phyloP scores from a whole-genome alignment of 1,140 invertebrate genomes.

The Papilio polytes region DNA sequence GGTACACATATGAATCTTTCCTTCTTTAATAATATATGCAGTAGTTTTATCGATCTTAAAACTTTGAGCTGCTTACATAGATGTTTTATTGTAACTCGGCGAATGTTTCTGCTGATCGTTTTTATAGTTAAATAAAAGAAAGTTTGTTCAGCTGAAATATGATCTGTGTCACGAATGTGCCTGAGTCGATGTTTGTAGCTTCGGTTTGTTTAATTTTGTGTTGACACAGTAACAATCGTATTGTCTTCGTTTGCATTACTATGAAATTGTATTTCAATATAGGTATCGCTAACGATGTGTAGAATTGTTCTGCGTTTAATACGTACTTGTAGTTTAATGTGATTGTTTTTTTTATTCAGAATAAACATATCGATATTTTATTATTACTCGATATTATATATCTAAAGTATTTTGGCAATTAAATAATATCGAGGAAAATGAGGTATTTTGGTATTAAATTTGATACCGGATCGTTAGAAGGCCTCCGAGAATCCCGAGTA shows the following conservation, averaged over 20 bases:
- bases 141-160: slow-evolving; percentile 8
- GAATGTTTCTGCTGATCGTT: slow-evolving; percentile 4
- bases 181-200: background rate
- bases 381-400: too few relatives aligned
- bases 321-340: background rate
- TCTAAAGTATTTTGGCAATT: background rate
- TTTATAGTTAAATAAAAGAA: background rate
- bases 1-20: too few relatives aligned
- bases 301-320: background rate
- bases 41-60: background rate
- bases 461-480: background rate
- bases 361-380: background rate
- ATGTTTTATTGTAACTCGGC: background rate
- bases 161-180: slow-evolving; percentile 4
- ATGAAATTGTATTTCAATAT: background rate
- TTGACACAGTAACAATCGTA: slow-evolving; percentile 2
- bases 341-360: background rate
- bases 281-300: background rate
- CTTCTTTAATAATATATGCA: too few relatives aligned
- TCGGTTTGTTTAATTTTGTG: background rate
- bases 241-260: background rate
- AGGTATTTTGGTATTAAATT: slow-evolving; percentile 22
- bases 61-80: background rate
- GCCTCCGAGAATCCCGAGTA: slow-evolving; percentile 21
- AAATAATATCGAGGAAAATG: background rate